Base-by-base conservation (phyloP, 1,140 invertebrate genomes). In the Psix sp. region DNA sequence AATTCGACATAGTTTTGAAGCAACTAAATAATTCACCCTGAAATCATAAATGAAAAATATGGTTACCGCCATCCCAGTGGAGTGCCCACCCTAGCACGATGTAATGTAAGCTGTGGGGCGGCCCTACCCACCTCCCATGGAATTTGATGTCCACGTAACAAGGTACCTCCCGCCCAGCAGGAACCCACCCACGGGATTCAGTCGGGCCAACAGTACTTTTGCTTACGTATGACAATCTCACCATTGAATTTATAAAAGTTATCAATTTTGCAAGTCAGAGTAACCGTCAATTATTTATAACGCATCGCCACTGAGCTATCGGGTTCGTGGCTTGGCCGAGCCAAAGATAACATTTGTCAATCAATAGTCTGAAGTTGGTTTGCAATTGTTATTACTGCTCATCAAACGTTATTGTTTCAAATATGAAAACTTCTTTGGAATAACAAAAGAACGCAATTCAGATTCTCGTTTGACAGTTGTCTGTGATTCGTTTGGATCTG, bases 191-290 rank as follows among this genome's bases (percentile, higher is more conserved):
- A 83, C 74, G 80, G 84, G 81, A 85, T 82, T 86, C 77, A 82
- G 81, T 86, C 76, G 84, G 86, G 85, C 84, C 86, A 86, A 87
- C 85, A 87, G 86, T 87, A 87, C 86, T 85, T 84, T 80, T 65
- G 81, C 83, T 86, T 85, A 86, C 84, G 81, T 81, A 80, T 49
- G 76, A 73, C 60, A 38, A 38, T 80, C 68, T 82, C 76, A 75
- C 66, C 77, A 7, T 24, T 43, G 6, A 29, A 3, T 29, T 45
- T 6, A 26, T 26, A 13, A 26, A 26, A 11, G 2, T 45, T 26
- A 24, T 26, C 39, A 16, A 20, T 24, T 7, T 29, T 10, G 7
- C 7, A 29, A n/a, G n/a, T 29, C 5, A 6, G n/a, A n/a, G n/a
- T n/a, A n/a, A n/a, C n/a, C n/a, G n/a, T n/a, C n/a, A n/a, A n/a